Base-by-base conservation (phyloP, 2,113 vertebrate species). In the Limnothrissa miodon region DNA sequence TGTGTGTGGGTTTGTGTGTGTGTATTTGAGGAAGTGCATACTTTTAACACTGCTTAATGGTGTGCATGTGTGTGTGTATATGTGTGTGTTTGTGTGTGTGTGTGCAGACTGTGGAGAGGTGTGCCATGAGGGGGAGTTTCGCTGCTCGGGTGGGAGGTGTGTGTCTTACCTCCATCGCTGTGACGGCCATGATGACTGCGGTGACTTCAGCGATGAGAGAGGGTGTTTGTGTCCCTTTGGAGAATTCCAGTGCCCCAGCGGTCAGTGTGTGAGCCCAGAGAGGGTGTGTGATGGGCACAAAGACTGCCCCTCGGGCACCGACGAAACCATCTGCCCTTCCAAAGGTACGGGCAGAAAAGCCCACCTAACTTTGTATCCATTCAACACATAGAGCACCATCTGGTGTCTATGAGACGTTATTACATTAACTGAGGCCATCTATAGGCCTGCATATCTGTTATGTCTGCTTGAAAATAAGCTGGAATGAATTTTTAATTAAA, bases 161-260 rank as follows among this genome's bases (percentile, higher is more conserved):
- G 88, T 98, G 48, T 92, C 95, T 0, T 95, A 94, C 86, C 78
- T 93, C 0, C 94, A 93, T 19, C 94, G 93, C 87, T 98, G 97
- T 15, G 94, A 98, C 0, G 95, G 97, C 10, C 95, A 88, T 2
- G 93, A 97, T 0, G 94, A 98, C 93, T 98, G 97, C 3, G 96
- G 94, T 0, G 96, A 98, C 70, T 91, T 95, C 78, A 96, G 95
- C 0, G 97, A 98, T 13, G 97, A 99, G 87, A 89, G 84, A 0
- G 93, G 89, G 87, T 98, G 93, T 86, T 78, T 87, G 0, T 98
- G 97, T 85, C 86, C 89, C 2, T 33, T 85, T 0, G 95, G 91
- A 10, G 89, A 92, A 15, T 92, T 97, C 84, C 94, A 96, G 92
- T 98, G 97, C n/a, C 94, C 94, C 0, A 90, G 93, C 0, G 90